These are phyloP conservation scores for Aphidius colemani DNA, from an alignment of 2,888 invertebrate species.

Conservation along the genomic window DNA sequence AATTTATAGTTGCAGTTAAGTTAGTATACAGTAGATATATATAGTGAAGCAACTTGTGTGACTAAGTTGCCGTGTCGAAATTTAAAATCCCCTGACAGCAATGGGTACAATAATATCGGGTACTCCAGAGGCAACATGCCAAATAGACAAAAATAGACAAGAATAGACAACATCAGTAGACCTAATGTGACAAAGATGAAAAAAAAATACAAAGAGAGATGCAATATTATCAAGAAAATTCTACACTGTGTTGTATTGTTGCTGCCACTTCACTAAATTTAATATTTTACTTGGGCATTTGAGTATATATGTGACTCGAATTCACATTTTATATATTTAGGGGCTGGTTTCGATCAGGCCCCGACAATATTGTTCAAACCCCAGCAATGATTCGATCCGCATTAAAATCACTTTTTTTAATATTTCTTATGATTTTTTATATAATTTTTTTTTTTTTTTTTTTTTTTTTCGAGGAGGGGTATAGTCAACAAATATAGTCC, in stretches of 20 bases:
- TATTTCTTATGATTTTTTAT: constrained; percentile 12
- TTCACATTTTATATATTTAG: constrained; percentile 47
- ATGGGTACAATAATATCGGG: constrained; percentile 36
- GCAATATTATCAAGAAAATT: constrained; percentile 12
- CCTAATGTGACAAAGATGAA: constrained; percentile 22
- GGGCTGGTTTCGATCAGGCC: constrained; percentile 32
- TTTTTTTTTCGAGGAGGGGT: constrained; percentile 14
- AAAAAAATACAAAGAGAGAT: constrained; percentile 18
- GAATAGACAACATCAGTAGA: not conserved
- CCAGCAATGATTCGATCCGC: constrained; percentile 54
- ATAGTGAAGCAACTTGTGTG: constrained; percentile 43
- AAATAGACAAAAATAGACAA: constrained; percentile 1
- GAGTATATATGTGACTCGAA: constrained; percentile 48
- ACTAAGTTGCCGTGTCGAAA: constrained; percentile 55
- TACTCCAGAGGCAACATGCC: constrained; percentile 1
- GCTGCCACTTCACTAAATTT: not conserved
- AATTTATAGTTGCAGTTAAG: constrained; percentile 47
- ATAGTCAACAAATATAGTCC: constrained; percentile 19
- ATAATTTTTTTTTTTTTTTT: too few relatives aligned
- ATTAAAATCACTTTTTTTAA: constrained; percentile 41
- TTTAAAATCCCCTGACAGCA: constrained; percentile 31
- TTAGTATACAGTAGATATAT: too few relatives aligned
- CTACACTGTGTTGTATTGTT: too few relatives aligned
- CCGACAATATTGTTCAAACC: constrained; percentile 49
- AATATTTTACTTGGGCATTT: too few relatives aligned